Percentiles rank a stretch among this genome's conserved stretches.
These are phyloP conservation scores for Lampris incognitus DNA, from an alignment of 2,113 vertebrate species.

Conservation along the genomic window DNA sequence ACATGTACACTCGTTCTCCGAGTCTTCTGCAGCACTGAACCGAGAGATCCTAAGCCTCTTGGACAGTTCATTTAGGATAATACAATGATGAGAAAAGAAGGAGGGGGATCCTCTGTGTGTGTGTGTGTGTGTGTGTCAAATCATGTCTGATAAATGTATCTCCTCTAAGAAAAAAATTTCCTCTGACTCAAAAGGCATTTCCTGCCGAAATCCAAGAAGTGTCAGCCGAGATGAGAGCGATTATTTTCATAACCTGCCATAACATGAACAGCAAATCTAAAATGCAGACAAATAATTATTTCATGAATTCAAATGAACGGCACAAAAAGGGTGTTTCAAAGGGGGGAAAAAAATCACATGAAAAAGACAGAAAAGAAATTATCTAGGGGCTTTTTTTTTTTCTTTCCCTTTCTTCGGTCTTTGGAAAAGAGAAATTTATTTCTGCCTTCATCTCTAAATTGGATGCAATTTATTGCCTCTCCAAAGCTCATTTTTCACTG, in stretches of 20 bases:
- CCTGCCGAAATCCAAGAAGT: conserved; percentile 71
- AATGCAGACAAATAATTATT: conserved; percentile 74
- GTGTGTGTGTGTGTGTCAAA: conserved; percentile 43
- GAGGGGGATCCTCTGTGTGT: neutral
- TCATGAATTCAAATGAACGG: conserved; percentile 78
- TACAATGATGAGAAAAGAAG: conserved; percentile 66
- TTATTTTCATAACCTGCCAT: conserved; percentile 80
- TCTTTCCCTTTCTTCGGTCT: conserved; percentile 77
- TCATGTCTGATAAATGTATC: conserved; percentile 76
- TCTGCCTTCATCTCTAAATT: conserved; percentile 89
- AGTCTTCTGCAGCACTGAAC: conserved; percentile 60
- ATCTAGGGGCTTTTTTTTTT: conserved; percentile 70
- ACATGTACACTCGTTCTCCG: conserved; percentile 50
- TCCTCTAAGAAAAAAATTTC: conserved; percentile 60
- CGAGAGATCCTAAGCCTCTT: conserved; percentile 64
- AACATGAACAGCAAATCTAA: conserved; percentile 77
- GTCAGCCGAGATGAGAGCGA: conserved; percentile 76
- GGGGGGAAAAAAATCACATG: conserved; percentile 68
- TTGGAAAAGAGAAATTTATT: conserved; percentile 88
- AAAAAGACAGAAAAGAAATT: conserved; percentile 78
- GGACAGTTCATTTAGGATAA: conserved; percentile 79
- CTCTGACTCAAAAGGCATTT: conserved; percentile 70
- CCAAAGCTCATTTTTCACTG: conserved; percentile 88
- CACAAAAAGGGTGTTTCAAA: conserved; percentile 80
- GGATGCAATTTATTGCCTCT: conserved; percentile 89